phyloP scores from a whole-genome alignment of 2,888 invertebrate genomes.

The Epistrophella euchroma region DNA sequence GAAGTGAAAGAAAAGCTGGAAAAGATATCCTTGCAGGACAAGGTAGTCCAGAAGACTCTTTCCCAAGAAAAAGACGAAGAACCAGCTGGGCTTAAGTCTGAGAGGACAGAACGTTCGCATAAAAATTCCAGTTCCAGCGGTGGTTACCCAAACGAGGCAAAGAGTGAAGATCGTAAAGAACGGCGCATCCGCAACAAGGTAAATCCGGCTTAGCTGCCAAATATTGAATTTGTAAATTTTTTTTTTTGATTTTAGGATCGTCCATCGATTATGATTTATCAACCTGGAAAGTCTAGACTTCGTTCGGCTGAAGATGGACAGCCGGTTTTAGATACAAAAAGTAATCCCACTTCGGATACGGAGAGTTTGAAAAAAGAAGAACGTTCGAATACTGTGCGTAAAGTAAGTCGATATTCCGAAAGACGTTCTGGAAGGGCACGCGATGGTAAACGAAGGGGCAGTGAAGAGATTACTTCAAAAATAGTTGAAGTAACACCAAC shows the following conservation, averaged over 20 bases:
- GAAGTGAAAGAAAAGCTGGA: conserved; percentile 70
- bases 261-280: conserved; percentile 94
- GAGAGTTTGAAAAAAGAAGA: conserved; percentile 79
- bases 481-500: background rate
- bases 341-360: conserved; percentile 79
- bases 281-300: conserved; percentile 88
- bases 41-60: conserved; percentile 1
- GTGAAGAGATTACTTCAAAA: conserved; percentile 42
- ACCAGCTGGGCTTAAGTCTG: conserved; percentile 33
- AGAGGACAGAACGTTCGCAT: conserved; percentile 55
- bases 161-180: conserved; percentile 54
- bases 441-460: conserved; percentile 56
- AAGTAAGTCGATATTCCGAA: conserved; percentile 80
- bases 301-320: conserved; percentile 79
- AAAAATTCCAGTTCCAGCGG: conserved; percentile 69
- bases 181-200: conserved; percentile 83
- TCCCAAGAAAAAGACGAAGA: conserved; percentile 51
- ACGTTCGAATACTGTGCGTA: conserved; percentile 74
- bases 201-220: background rate
- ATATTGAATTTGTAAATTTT: background rate
- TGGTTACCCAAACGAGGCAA: conserved; percentile 59
- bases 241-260: conserved; percentile 87
- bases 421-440: conserved; percentile 77
- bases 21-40: conserved; percentile 61
- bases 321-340: conserved; percentile 76